These are phyloP conservation scores for Pipistrellus nathusii DNA, from an alignment of 2,797 vertebrate species.

Conservation along the genomic window DNA sequence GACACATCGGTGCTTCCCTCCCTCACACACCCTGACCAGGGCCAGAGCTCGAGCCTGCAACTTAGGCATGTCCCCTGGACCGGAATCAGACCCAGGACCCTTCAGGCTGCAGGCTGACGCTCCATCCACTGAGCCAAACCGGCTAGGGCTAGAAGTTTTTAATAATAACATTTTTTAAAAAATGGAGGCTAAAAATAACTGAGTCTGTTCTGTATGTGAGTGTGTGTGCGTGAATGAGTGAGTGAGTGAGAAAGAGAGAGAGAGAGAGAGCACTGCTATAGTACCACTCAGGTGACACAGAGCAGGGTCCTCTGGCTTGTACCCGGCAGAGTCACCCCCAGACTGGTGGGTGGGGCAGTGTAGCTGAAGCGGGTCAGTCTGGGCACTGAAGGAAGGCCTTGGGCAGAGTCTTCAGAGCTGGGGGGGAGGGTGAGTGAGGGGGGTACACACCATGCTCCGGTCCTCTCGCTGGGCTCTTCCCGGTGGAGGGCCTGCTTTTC, in stretches of 20 bases:
- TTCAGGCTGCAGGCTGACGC: background rate
- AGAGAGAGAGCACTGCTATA: background rate
- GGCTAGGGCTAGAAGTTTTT: background rate
- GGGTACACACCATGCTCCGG: rapidly evolving
- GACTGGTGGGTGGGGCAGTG: background rate
- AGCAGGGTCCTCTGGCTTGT: background rate
- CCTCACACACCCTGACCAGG: too few species aligned
- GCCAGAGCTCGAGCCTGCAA: background rate
- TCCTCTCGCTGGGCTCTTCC: background rate
- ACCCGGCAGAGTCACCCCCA: background rate
- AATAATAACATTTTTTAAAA: background rate
- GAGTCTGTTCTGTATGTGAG: background rate
- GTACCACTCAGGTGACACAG: background rate
- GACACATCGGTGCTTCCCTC: background rate
- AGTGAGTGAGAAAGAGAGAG: too few species aligned
- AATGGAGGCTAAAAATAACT: background rate
- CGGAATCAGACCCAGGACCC: too few species aligned
- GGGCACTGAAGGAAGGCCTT: background rate
- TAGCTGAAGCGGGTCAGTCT: background rate
- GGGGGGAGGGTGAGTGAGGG: background rate
- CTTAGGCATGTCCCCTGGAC: too few species aligned
- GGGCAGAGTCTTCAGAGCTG: background rate
- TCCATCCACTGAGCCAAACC: background rate
- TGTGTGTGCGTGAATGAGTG: background rate
- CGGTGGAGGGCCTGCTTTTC: background rate